Evolutionary conservation across 2,797 vertebrate species (phyloP).

Genomic region (Crocodylus rhombifer): DNA sequence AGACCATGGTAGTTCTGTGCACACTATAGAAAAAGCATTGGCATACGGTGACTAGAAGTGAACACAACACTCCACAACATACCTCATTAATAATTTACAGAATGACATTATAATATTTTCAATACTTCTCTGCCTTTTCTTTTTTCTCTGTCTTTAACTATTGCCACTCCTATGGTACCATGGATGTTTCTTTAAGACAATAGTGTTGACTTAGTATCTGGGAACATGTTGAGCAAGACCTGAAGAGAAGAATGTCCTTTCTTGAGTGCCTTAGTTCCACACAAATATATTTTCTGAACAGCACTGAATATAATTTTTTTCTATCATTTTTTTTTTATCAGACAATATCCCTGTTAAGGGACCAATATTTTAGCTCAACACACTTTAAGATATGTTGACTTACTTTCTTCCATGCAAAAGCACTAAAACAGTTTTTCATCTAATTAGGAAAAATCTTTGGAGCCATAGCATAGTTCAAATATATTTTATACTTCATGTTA

Average conservation of each 20-base stretch:
- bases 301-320: neutral
- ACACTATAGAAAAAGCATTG: neutral
- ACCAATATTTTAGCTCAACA: neutral
- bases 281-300: neutral
- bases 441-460: neutral
- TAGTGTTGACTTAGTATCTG: neutral
- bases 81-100: neutral
- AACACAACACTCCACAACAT: neutral
- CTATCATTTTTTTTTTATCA: neutral
- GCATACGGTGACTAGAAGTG: neutral
- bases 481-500: neutral
- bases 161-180: neutral
- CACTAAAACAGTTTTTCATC: neutral
- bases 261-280: neutral
- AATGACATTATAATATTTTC: neutral
- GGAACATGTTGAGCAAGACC: neutral
- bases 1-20: too few relatives aligned
- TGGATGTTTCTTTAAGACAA: neutral
- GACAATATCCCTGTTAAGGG: neutral
- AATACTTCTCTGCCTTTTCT: neutral
- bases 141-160: neutral
- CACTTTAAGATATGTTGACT: neutral
- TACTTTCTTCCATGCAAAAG: neutral
- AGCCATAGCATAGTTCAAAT: neutral
- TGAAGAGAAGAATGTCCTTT: neutral